phyloP scores from a whole-genome alignment of 2,888 invertebrate genomes.

The Drosophila cognata region DNA sequence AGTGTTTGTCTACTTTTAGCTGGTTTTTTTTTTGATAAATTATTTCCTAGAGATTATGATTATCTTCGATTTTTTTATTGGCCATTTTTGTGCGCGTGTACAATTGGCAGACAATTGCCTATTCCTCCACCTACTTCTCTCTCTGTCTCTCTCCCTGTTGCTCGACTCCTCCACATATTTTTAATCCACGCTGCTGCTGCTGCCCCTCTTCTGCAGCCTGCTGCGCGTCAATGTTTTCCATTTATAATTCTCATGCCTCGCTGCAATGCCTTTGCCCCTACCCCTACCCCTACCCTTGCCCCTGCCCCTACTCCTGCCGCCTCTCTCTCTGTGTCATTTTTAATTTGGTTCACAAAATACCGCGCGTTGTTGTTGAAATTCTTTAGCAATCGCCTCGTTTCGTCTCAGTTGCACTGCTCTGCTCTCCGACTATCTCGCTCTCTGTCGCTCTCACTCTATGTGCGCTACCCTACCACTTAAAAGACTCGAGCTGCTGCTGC shows the following conservation, averaged over 20 bases:
- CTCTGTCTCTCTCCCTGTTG: neutral
- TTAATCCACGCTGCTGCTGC: constrained; percentile 9
- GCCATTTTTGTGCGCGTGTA: neutral
- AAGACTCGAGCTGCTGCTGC: constrained; percentile 51
- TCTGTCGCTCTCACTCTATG: constrained; percentile 1
- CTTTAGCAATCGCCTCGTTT: constrained; percentile 69
- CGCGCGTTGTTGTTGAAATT: constrained; percentile 78
- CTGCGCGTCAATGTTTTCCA: constrained; percentile 66
- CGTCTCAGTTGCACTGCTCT: constrained; percentile 25
- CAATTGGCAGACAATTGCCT: constrained; percentile 21
- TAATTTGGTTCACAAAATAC: constrained; percentile 80
- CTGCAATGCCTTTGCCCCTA: constrained; percentile 58
- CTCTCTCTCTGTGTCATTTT: constrained; percentile 65
- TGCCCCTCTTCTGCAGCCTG: constrained; percentile 25
- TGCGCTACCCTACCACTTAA: constrained; percentile 41
- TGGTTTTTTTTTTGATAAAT: neutral
- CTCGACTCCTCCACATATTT: constrained; percentile 12
- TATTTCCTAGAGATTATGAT: neutral
- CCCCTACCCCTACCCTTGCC: constrained; percentile 10
- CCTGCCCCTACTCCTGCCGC: neutral
- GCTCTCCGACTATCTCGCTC: constrained; percentile 3
- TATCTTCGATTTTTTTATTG: neutral
- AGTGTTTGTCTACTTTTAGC: neutral
- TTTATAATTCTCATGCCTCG: constrained; percentile 78
- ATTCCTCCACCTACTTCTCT: constrained; percentile 32